Percentiles rank a stretch among this genome's conserved stretches.
These are phyloP conservation scores for Cancer borealis DNA, from an alignment of 2,888 invertebrate species.

Conservation along the genomic window DNA sequence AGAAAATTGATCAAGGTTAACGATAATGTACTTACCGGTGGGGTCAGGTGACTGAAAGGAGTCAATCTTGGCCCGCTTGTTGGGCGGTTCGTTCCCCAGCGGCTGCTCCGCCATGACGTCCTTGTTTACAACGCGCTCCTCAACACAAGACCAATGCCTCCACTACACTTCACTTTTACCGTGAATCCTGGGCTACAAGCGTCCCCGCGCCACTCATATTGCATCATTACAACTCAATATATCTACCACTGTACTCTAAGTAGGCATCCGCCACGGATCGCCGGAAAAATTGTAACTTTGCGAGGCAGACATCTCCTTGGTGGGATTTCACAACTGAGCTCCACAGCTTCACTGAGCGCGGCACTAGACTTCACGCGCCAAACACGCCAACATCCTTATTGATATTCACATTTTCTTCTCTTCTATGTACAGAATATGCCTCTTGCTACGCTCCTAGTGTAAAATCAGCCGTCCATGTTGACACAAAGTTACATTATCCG, in stretches of 20 bases:
- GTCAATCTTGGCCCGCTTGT: conserved; percentile 96
- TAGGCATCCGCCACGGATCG: conserved; percentile 66
- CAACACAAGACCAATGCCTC: conserved; percentile 55
- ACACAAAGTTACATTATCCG: conserved; percentile 64
- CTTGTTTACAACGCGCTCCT: conserved; percentile 76
- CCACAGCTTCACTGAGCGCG: conserved; percentile 66
- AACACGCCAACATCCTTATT: conserved; percentile 47
- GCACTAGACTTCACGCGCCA: conserved; percentile 56
- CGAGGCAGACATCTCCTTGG: conserved; percentile 74
- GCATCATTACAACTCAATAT: conserved; percentile 67
- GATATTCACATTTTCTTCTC: conserved; percentile 55
- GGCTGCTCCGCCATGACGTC: conserved; percentile 77
- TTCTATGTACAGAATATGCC: conserved; percentile 44
- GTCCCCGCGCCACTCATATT: conserved; percentile 63
- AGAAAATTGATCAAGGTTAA: not conserved
- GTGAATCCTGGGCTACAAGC: conserved; percentile 46
- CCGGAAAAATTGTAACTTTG: conserved; percentile 68
- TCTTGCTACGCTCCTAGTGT: conserved; percentile 54
- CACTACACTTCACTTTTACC: conserved; percentile 63
- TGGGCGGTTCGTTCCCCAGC: conserved; percentile 93
- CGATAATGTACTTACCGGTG: conserved; percentile 85
- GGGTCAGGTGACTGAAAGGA: conserved; percentile 90
- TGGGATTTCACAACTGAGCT: conserved; percentile 71
- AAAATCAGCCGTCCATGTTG: conserved; percentile 68
- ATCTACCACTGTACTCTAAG: conserved; percentile 60